phyloP scores from a whole-genome alignment of 2,888 invertebrate species.

The Xestoiulus laeticollis region DNA sequence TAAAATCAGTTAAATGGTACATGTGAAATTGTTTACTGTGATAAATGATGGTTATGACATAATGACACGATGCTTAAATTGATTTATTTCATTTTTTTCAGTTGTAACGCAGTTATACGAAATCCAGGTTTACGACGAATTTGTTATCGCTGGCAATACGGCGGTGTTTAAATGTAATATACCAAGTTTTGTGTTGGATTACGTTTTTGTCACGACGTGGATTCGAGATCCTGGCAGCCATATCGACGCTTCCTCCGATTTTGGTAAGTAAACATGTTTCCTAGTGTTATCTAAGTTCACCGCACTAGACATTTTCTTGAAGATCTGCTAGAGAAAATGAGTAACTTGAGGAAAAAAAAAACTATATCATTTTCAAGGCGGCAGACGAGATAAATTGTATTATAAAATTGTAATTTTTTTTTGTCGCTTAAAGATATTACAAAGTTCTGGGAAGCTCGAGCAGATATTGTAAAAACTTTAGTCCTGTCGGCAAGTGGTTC shows the following conservation, averaged over 20 bases:
- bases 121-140: slow-evolving; percentile 53
- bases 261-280: slow-evolving; percentile 45
- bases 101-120: slow-evolving; percentile 52
- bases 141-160: slow-evolving; percentile 52
- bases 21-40: too few species aligned
- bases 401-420: slow-evolving; percentile 32
- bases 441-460: background rate
- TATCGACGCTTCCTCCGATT: slow-evolving; percentile 41
- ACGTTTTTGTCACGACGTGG: slow-evolving; percentile 53
- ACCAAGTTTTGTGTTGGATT: slow-evolving; percentile 53
- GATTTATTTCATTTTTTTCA: slow-evolving; percentile 42
- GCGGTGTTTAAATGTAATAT: slow-evolving; percentile 53
- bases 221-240: slow-evolving; percentile 51
- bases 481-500: background rate
- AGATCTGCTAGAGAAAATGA: background rate
- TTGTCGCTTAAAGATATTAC: background rate
- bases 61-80: background rate
- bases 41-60: too few species aligned
- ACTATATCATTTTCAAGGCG: background rate
- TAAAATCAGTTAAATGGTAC: too few species aligned
- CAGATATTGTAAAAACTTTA: background rate
- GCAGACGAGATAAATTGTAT: background rate
- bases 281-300: background rate
- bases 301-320: background rate
- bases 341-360: background rate